Evolutionary conservation across 2,113 vertebrate genomes (phyloP), one percentile per base, ranked within the genome.

Genomic region (Sphyrna mokarran): DNA sequence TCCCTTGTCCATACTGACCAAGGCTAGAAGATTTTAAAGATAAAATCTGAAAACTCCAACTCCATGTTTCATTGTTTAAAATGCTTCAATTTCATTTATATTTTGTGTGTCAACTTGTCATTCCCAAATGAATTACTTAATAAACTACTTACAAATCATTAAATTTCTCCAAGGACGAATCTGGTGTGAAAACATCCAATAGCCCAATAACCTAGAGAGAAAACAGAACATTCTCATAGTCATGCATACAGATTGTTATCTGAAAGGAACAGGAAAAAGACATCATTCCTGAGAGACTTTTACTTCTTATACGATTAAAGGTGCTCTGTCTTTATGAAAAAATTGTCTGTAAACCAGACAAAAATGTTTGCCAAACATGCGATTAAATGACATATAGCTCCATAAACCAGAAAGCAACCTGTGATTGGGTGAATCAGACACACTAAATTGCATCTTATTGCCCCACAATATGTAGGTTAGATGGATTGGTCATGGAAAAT

Each of bases 181-280:
- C 98, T 29, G 99, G 98, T 0, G 99, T 99, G 96, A 99, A 99
- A 29, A 99, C 99, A 94, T 99, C 98, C 95, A 99, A 96, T 23
- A 99, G 98, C 95, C 99, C 99, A 83, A 99, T 99, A 95, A 99
- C 99, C 99, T 99, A 96, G 66, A 96, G 85, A 96, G 83, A 90
- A 85, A 95, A n/a, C 37, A 18, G 37, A 95, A 87, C 3, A 68
- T 33, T 26, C 3, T 63, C 26, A 69, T 37, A 95, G 11, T 95
- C 11, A 40, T 80, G 18, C 37, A 26, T 95, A 48, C 9, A 80
- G 66, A 95, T 69, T 70, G 86, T 86, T 70, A 70, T 66, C 70
- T 43, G 54, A 26, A 23, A 48, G 10, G 9, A 72, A 95, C 48
- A 16, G 66, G 33, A 91, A 37, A 90, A 70, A 43, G n/a, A 94